phyloP scores from a whole-genome alignment of 2,797 vertebrate genomes.

The Nannoperca obscura region DNA sequence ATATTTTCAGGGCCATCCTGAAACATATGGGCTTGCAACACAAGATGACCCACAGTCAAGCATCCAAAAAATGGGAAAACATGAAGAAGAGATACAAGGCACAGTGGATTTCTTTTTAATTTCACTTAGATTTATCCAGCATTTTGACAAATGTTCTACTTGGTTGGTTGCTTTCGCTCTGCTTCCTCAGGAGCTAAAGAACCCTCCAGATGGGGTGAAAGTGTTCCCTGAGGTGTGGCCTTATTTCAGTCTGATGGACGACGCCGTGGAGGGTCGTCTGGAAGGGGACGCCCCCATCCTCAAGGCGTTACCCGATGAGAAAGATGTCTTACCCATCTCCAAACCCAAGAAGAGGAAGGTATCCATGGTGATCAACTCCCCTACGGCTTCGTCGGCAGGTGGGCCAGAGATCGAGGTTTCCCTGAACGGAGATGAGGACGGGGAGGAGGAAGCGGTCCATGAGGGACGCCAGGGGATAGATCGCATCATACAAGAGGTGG shows the following conservation, averaged over 20 bases:
- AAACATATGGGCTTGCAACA: slow-evolving; percentile 82
- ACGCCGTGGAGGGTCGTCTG: slow-evolving; percentile 79
- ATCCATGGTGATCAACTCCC: slow-evolving; percentile 1
- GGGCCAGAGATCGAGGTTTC: slow-evolving; percentile 67
- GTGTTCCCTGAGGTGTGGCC: slow-evolving; percentile 75
- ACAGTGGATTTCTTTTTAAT: neutral
- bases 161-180: neutral
- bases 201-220: slow-evolving; percentile 73
- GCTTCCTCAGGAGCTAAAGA: slow-evolving; percentile 75
- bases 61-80: slow-evolving; percentile 85
- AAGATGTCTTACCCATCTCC: slow-evolving; percentile 55
- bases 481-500: slow-evolving; percentile 65
- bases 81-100: slow-evolving; percentile 85
- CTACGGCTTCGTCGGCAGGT: neutral
- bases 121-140: neutral
- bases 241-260: slow-evolving; percentile 78
- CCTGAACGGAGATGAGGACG: slow-evolving; percentile 52
- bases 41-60: slow-evolving; percentile 81
- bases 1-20: slow-evolving; percentile 76
- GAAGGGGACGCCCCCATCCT: slow-evolving; percentile 61
- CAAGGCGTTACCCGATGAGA: slow-evolving; percentile 26
- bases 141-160: neutral
- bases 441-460: neutral
- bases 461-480: slow-evolving; percentile 46
- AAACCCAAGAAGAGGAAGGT: slow-evolving; percentile 64